Evolutionary conservation across 2,113 vertebrate genomes (phyloP).

Genomic region (Limnothrissa miodon): DNA sequence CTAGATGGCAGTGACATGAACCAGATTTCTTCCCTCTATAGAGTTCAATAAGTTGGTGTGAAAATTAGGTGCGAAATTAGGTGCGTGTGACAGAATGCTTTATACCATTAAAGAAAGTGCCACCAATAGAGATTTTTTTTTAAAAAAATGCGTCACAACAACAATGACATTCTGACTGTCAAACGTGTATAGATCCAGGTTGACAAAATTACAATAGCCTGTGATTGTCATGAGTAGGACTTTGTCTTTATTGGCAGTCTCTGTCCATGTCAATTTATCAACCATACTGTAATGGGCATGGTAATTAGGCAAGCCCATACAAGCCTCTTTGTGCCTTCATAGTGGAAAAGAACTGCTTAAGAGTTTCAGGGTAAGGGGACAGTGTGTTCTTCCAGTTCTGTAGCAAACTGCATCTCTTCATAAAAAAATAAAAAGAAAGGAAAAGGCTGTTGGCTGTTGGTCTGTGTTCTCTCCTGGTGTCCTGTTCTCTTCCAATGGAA

Average conservation of each 20-base stretch:
- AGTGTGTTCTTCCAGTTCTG: not conserved
- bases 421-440: not conserved
- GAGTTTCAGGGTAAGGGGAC: not conserved
- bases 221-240: not conserved
- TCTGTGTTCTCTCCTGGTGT: not conserved
- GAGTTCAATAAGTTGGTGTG: not conserved
- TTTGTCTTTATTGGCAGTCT: not conserved
- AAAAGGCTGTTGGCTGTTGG: not conserved
- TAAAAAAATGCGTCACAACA: not conserved
- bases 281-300: not conserved
- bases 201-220: not conserved
- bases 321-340: not conserved
- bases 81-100: not conserved
- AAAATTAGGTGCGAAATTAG: not conserved
- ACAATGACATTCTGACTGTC: not conserved
- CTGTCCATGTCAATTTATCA: not conserved
- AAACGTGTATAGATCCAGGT: not conserved
- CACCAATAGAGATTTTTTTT: not conserved
- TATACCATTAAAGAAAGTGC: not conserved
- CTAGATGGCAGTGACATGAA: constrained; percentile 4
- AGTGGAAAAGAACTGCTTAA: not conserved
- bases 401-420: not conserved
- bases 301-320: constrained; percentile 7
- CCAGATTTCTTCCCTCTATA: not conserved
- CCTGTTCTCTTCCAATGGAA: not conserved